Evolutionary conservation across 2,888 invertebrate genomes (phyloP), one percentile per base, ranked within the genome.

Genomic region (Epistrophe grossulariae): DNA sequence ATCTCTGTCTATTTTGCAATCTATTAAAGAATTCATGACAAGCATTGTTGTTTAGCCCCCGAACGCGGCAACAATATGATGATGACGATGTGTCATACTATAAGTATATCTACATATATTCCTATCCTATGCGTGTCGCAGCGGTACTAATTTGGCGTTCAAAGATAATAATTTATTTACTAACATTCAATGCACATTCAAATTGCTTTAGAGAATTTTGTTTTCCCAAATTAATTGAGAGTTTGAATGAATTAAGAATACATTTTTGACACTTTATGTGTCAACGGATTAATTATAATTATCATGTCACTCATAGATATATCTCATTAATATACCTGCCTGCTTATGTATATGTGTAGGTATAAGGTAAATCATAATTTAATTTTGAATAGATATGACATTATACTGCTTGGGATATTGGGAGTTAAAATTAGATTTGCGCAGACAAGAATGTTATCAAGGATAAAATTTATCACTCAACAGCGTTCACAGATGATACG

Each of bases 131-230:
- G n/a, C 52, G 35, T 15, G 13, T 24, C 35, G 8, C 28, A 24
- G 7, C 11, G n/a, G 15, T 55, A 31, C 28, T 82, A 78, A 78
- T 72, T 59, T 66, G 13, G 10, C 66, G 52, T 78, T 78, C 82
- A 78, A 50, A 66, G 78, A 40, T 71, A 35, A 78, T 78, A 72
- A 82, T 72, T 78, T 64, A 82, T 82, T 59, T 52, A 68, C 11
- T 59, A 10, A 38, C 45, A 45, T 59, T 57, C n/a, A 50, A 50
- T 73, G 79, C 38, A 24, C 24, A 80, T 68, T 52, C 62, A 72
- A 72, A 64, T 43, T 60, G 52, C 60, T 70, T 78, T 62, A 28
- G 78, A 70, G 60, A 48, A 28, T 60, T 62, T 38, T 9, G 35
- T 50, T 52, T 35, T 52, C 62, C 71, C 71, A 55, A 64, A 35